Evolutionary conservation across 2,113 vertebrate species (phyloP), one percentile per base, ranked within the genome.

Genomic region (Chaetorhynchus papuensis): DNA sequence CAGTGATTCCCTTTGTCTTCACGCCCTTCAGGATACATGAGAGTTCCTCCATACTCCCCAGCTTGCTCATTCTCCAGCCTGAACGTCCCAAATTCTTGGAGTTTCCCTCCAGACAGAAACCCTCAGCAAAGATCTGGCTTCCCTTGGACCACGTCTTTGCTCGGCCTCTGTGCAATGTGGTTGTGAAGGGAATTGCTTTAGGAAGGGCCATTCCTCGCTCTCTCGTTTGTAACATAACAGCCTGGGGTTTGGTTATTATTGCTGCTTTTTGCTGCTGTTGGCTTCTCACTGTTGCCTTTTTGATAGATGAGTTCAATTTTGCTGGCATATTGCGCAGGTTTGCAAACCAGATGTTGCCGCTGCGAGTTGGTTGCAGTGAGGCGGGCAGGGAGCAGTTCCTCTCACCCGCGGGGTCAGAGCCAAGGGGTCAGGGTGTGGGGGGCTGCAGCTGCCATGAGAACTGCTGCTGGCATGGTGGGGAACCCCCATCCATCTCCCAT

Each of bases 291-390:
- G 90, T 69, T 79, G 87, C 78, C 65, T 59, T 94, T 90, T 88
- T 96, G 95, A 96, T 96, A 69, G 82, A 96, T 96, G 96, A 7
- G 63, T 95, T 96, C 96, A 93, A 93, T 97, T 97, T 96, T 90
- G 85, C 92, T 83, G 90, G 79, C 59, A 31, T 68, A 64, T 86
- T 93, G 94, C 85, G 19, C 24, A 20, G 92, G 79, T 93, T 96
- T 93, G 87, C 88, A 75, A 78, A 56, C 4, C 94, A 97, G 95
- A 86, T 81, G 94, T 75, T 93, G 87, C 50, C 44, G n/a, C 77
- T 80, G 92, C 44, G 1, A 6, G 84, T 15, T 2, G 24, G 60
- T 2, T 9, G 18, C 64, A 23, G n/a, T 1, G 30, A 7, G 5
- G 50, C 4, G 4, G 59, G 83, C 30, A 2, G 44, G 81, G 84